phyloP scores from a whole-genome alignment of 2,113 vertebrate species.

The Elephantulus edwardii region DNA sequence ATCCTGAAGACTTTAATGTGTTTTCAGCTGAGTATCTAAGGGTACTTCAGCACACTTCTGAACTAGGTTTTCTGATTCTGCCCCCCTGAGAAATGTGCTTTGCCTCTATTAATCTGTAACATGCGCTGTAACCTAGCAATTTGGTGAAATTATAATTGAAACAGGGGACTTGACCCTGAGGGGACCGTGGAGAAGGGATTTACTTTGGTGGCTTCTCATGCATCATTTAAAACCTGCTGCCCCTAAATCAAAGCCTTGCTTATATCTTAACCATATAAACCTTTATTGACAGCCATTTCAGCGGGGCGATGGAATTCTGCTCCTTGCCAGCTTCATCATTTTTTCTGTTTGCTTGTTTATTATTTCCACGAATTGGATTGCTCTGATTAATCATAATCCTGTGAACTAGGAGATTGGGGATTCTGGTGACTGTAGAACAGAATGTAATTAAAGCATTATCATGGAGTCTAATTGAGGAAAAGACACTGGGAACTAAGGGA shows the following conservation, averaged over 20 bases:
- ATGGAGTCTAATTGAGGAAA: constrained; percentile 1
- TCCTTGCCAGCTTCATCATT: not conserved
- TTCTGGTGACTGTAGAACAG: not conserved
- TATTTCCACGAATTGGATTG: constrained; percentile 45
- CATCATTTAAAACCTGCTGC: constrained; percentile 1
- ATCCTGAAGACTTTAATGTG: constrained; percentile 68
- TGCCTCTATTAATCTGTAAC: not conserved
- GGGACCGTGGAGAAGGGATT: constrained; percentile 19
- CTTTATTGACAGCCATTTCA: not conserved
- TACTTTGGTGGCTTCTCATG: not conserved
- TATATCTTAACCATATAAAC: not conserved
- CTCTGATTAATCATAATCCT: constrained; percentile 53
- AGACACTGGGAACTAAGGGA: constrained; percentile 38
- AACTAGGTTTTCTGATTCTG: constrained; percentile 35
- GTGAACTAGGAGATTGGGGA: constrained; percentile 4
- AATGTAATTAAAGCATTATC: constrained; percentile 31
- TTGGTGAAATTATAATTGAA: constrained; percentile 53
- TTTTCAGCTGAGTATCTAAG: constrained; percentile 71
- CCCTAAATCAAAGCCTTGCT: not conserved
- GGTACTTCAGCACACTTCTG: constrained; percentile 48
- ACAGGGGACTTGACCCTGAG: constrained; percentile 44
- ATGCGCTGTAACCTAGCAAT: fast-evolving
- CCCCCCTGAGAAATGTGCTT: not conserved
- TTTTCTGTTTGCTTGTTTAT: constrained; percentile 12
- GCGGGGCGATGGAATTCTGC: not conserved